Base-by-base conservation (phyloP, 2,888 invertebrate species). In the Oscheius sp. region DNA sequence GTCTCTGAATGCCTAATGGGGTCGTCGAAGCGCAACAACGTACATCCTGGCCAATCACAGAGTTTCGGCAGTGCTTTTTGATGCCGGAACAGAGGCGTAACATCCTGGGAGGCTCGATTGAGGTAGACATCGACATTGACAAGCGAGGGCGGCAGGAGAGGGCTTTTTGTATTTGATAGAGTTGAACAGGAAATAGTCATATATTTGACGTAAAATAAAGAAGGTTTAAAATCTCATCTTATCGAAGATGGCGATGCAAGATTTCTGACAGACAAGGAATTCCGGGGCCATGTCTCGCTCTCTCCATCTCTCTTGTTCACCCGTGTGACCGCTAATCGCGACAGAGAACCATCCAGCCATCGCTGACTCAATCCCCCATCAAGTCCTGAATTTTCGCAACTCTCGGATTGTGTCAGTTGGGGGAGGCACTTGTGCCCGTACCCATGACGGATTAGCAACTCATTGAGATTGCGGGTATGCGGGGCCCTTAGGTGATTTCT, bases 1-100 rank as follows among this genome's bases (percentile, higher is more conserved):
- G 54, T 54, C 33, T 50, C 50, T 54, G 54, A 54, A 54, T 54
- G 20, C 33, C 33, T 54, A 54, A 54, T 54, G 54, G 54, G 20
- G 33, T 54, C 36, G 33, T 32, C 36, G 14, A 54, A 22, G 33
- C 8, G 33, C 33, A 33, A 32, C 32, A 54, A 54, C n/a, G 32
- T 32, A 20, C 33, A 33, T 54, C 33, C 33, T 54, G 33, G 54
- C 54, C 54, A 54, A 54, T 54, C 54, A 54, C 33, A 54, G 32
- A 30, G 32, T 54, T 28, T 54, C 24, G 14, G 20, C 20, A 54
- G 28, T 54, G 54, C 54, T 54, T 54, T 54, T 54, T 54, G 54
- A 33, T 54, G 54, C 54, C 54, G 54, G 54, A 54, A 54, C 33
- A 54, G 54, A 47, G 22, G 36, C 8, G 54, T 30, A n/a, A 28